Evolutionary conservation across 2,888 invertebrate species (phyloP).

Genomic region (Leptogaster cylindrica): DNA sequence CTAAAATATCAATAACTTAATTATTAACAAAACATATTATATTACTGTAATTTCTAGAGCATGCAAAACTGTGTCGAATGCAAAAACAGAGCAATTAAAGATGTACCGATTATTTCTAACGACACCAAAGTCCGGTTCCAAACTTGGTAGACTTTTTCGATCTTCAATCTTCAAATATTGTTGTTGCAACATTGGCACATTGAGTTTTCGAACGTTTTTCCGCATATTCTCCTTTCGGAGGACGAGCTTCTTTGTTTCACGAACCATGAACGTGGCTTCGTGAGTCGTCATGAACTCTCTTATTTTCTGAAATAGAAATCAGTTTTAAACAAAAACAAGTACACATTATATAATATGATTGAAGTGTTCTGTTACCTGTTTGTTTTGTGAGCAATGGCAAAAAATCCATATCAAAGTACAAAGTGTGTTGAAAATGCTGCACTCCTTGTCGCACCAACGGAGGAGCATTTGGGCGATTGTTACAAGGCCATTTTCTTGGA

Average conservation of each 20-base stretch:
- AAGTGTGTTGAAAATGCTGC: slow-evolving; percentile 68
- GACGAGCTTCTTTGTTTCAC: slow-evolving; percentile 60
- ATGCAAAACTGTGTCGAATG: slow-evolving; percentile 58
- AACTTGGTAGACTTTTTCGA: slow-evolving; percentile 54
- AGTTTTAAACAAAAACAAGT: not conserved
- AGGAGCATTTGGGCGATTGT: slow-evolving; percentile 70
- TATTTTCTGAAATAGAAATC: slow-evolving; percentile 54
- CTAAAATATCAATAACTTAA: too few relatives aligned
- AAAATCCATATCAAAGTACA: slow-evolving; percentile 74
- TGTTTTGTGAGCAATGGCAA: slow-evolving; percentile 58
- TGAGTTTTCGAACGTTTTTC: slow-evolving; percentile 56
- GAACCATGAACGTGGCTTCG: slow-evolving; percentile 59
- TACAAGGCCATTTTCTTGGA: slow-evolving; percentile 67
- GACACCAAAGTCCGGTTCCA: slow-evolving; percentile 61
- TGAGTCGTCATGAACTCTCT: slow-evolving; percentile 59
- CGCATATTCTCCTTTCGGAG: slow-evolving; percentile 62
- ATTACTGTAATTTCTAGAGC: slow-evolving; percentile 54
- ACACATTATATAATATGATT: slow-evolving; percentile 3
- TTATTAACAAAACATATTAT: too few relatives aligned
- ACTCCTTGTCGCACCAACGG: slow-evolving; percentile 73
- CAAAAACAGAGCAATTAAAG: slow-evolving; percentile 60
- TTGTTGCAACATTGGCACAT: slow-evolving; percentile 7
- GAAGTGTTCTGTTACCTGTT: too few relatives aligned
- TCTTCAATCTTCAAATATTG: slow-evolving; percentile 50
- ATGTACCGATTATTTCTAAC: slow-evolving; percentile 57